phyloP scores from a whole-genome alignment of 2,888 invertebrate species.

The Bruchidius siliquastri region DNA sequence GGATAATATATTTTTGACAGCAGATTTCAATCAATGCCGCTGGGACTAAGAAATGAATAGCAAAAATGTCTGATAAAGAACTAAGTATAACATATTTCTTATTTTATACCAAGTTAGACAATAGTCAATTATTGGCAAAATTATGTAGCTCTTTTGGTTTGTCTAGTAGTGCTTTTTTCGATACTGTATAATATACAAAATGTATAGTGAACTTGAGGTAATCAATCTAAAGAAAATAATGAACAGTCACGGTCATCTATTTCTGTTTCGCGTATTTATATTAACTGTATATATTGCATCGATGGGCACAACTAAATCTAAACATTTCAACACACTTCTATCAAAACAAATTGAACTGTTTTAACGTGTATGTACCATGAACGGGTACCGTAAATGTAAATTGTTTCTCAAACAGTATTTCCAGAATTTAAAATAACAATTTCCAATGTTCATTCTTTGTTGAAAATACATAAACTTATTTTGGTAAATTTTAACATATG shows the following conservation, averaged over 20 bases:
- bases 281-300: background rate
- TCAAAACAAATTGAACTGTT: background rate
- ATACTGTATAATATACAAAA: too few relatives aligned
- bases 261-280: background rate
- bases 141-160: too few relatives aligned
- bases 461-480: too few relatives aligned
- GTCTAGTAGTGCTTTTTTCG: too few relatives aligned
- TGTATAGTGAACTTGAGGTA: background rate
- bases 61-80: too few relatives aligned
- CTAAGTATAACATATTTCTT: too few relatives aligned
- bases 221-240: background rate
- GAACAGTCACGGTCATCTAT: background rate
- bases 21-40: too few relatives aligned
- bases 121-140: too few relatives aligned
- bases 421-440: background rate
- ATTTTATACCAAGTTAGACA: too few relatives aligned
- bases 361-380: background rate
- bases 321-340: background rate
- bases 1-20: too few relatives aligned
- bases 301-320: background rate
- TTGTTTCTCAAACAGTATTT: background rate
- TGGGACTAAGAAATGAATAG: too few relatives aligned
- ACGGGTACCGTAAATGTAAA: background rate
- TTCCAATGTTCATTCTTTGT: background rate
- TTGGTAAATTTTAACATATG: too few relatives aligned